Evolutionary conservation across 2,113 vertebrate species (phyloP).

Genomic region (Sander lucioperca): DNA sequence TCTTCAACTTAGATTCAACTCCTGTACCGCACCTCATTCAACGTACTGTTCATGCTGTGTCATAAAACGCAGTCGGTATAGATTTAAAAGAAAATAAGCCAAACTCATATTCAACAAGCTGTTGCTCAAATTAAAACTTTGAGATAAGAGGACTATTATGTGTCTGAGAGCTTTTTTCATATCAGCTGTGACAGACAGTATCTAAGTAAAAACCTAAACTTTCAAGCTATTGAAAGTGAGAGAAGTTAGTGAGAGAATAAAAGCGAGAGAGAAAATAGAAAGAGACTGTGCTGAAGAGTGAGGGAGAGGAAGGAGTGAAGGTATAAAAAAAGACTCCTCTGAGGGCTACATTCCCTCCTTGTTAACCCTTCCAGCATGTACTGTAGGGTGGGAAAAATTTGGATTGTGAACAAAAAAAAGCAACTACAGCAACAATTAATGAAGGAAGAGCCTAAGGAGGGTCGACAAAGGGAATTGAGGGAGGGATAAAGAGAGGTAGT

Average conservation of each 20-base stretch:
- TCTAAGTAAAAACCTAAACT: constrained; percentile 47
- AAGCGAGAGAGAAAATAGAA: constrained; percentile 10
- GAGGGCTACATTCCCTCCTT: neutral
- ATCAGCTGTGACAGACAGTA: constrained; percentile 51
- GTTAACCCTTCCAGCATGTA: neutral
- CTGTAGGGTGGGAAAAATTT: neutral
- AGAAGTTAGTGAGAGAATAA: constrained; percentile 36
- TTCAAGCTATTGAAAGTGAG: constrained; percentile 52
- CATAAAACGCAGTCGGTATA: neutral
- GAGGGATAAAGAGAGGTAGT: constrained; percentile 7
- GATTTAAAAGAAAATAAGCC: neutral
- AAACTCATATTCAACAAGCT: constrained; percentile 9
- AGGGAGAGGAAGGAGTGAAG: neutral
- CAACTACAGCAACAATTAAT: neutral
- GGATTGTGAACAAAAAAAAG: neutral
- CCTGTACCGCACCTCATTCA: neutral
- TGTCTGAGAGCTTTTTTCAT: constrained; percentile 32
- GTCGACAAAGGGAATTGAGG: constrained; percentile 13
- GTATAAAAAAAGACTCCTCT: neutral
- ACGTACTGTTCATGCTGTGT: neutral
- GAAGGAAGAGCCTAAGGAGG: neutral
- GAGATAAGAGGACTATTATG: constrained; percentile 36
- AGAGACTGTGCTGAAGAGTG: neutral
- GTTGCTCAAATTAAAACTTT: constrained; percentile 31
- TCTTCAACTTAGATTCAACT: neutral